A percentile compares a stretch with the other conserved stretches of the same genome.
Evolutionary conservation across 2,797 vertebrate species (phyloP).

Genomic region (Sebastes taczanowskii): DNA sequence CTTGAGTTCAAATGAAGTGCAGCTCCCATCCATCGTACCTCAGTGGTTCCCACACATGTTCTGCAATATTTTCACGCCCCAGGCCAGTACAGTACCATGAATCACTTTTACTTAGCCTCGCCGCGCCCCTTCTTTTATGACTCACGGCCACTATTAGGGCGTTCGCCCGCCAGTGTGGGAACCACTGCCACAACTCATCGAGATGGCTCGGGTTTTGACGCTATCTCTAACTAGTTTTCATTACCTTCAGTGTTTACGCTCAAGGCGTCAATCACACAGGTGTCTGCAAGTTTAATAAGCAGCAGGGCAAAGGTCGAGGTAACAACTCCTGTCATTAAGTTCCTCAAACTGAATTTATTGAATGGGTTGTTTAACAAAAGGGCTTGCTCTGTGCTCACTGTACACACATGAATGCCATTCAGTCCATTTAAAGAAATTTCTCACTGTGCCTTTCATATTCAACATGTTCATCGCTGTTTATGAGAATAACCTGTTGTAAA

Average conservation of each 20-base stretch:
- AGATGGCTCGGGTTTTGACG: background rate
- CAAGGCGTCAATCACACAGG: slow-evolving; percentile 33
- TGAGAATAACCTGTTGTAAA: background rate
- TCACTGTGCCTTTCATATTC: slow-evolving; percentile 76
- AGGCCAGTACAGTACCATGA: no score
- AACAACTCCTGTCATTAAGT: slow-evolving; percentile 20
- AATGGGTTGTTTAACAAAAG: slow-evolving; percentile 51
- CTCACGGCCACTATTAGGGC: background rate
- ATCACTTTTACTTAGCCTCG: no score
- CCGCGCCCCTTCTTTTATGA: no score
- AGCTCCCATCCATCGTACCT: slow-evolving; percentile 16
- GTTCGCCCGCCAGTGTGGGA: background rate
- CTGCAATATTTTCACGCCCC: no score
- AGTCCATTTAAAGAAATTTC: slow-evolving; percentile 30
- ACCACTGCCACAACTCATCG: background rate
- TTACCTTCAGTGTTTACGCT: slow-evolving; percentile 27
- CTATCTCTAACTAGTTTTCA: slow-evolving; percentile 17
- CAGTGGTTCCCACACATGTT: background rate
- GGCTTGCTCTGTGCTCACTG: slow-evolving; percentile 63
- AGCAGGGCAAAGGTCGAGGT: slow-evolving; percentile 14
- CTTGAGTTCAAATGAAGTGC: slow-evolving; percentile 25
- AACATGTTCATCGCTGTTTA: slow-evolving; percentile 37
- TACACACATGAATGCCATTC: slow-evolving; percentile 34
- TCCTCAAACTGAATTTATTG: slow-evolving; percentile 48
- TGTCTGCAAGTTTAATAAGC: slow-evolving; percentile 1